Evolutionary conservation across 2,888 invertebrate genomes (phyloP), one percentile per base, ranked within the genome.

Genomic region (Stenchaetothrips biformis): DNA sequence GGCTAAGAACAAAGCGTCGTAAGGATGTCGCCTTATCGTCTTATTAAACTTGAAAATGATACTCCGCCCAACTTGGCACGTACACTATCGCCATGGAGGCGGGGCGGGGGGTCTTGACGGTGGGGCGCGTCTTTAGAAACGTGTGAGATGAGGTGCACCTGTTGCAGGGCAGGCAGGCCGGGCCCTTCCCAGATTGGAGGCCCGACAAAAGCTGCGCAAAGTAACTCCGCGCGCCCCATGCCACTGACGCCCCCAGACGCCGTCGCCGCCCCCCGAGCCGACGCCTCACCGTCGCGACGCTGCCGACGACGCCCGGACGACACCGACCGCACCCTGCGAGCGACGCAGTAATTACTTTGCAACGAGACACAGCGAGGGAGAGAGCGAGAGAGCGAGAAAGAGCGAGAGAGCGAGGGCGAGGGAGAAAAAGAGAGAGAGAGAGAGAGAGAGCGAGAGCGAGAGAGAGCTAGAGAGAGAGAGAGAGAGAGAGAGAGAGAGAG

Each of bases 401-500:
- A 62, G n/a, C 2, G 62, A 62, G 62, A 62, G 62, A 62, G 62
- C 4, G 62, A 62, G 62, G 2, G 62, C 4, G 62, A 62, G 62
- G 11, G 62, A 62, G 62, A 62, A n/a, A 62, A n/a, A 62, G 67
- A 67, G 21, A 67, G 67, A 62, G 62, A 62, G 62, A n/a, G 62
- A 62, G 62, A 62, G 62, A 62, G 62, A 62, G 62, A 62, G 62
- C 4, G 62, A 62, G 62, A 62, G 62, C 4, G 62, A n/a, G 62
- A 62, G 62, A 62, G 62, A n/a, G 62, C 8, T 9, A 62, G 62
- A 62, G n/a, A 9, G 62, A 62, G 62, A 62, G 62, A 62, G 62
- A 62, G 62, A 62, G 62, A n/a, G 62, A 62, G 62, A 62, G 62
- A 62, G 62, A 62, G 62, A 62, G 62, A 62, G 62, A 62, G 67